Percentiles rank a stretch among this genome's conserved stretches.
These are phyloP conservation scores for Ceyx cyanopectus DNA, from an alignment of 2,113 vertebrate species.

Conservation along the genomic window DNA sequence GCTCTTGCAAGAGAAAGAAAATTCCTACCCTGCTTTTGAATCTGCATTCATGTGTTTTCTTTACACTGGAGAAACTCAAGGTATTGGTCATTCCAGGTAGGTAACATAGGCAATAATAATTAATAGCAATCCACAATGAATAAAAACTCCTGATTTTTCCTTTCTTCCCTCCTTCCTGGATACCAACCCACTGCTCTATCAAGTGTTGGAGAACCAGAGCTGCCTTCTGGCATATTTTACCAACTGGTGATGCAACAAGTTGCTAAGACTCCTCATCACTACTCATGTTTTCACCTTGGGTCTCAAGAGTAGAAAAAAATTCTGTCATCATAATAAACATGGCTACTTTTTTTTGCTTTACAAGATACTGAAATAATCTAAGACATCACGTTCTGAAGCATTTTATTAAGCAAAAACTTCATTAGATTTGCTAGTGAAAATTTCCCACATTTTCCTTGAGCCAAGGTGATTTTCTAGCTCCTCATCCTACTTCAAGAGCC, in stretches of 20 bases:
- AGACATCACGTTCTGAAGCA: not conserved
- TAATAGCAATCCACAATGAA: not conserved
- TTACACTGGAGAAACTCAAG: not conserved
- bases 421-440: not conserved
- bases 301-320: not conserved
- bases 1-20: not conserved
- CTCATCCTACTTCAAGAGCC: not conserved
- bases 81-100: not conserved
- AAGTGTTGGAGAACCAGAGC: not conserved
- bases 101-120: not conserved
- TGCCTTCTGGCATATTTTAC: not conserved
- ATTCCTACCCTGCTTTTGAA: not conserved
- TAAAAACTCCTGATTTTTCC: not conserved
- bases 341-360: not conserved
- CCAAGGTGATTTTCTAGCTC: not conserved
- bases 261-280: not conserved
- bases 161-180: not conserved
- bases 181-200: not conserved
- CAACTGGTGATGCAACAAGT: not conserved
- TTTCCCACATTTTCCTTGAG: rapidly evolving
- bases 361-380: not conserved
- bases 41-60: not conserved
- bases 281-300: not conserved
- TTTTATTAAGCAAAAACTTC: not conserved
- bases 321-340: not conserved